Conservation (phyloP, 2,888 invertebrate genomes). For the Hydropsyche betteni region DNA sequence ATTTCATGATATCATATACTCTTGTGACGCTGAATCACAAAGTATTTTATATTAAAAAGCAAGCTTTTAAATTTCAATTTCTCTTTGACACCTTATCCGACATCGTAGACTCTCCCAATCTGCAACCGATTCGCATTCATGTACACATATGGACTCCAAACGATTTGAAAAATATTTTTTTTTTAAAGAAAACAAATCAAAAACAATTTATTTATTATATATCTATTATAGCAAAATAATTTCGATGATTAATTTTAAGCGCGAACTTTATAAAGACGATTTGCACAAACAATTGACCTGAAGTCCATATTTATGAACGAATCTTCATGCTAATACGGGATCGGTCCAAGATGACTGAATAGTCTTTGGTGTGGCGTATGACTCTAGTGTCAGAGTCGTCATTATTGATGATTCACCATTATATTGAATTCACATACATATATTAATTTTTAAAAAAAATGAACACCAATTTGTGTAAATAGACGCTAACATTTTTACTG, state of each 20-base stretch:
- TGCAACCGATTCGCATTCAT: slow-evolving; percentile 11
- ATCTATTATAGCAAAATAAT: not conserved
- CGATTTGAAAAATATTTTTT: not conserved
- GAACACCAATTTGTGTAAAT: slow-evolving; percentile 29
- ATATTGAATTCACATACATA: slow-evolving; percentile 21
- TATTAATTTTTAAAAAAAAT: slow-evolving; percentile 12
- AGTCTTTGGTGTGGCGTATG: slow-evolving; percentile 4
- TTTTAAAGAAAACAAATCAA: not conserved
- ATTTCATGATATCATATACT: not conserved
- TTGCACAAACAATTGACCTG: too few species aligned
- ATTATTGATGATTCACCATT: slow-evolving; percentile 23
- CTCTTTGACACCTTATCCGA: slow-evolving; percentile 5
- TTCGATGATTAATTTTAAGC: not conserved
- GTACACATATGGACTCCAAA: not conserved
- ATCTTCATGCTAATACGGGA: not conserved
- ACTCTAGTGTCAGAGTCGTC: slow-evolving; percentile 15
- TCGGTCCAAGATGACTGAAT: slow-evolving; percentile 9
- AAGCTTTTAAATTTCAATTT: slow-evolving; percentile 21
- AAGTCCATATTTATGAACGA: too few species aligned
- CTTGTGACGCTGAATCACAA: not conserved
- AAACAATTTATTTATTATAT: not conserved
- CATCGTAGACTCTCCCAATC: not conserved
- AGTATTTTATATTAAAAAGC: not conserved
- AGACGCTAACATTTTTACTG: not conserved
- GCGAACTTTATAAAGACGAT: not conserved